These are phyloP conservation scores for Heliangelus exortis DNA, from an alignment of 2,797 vertebrate genomes.

Conservation along the genomic window DNA sequence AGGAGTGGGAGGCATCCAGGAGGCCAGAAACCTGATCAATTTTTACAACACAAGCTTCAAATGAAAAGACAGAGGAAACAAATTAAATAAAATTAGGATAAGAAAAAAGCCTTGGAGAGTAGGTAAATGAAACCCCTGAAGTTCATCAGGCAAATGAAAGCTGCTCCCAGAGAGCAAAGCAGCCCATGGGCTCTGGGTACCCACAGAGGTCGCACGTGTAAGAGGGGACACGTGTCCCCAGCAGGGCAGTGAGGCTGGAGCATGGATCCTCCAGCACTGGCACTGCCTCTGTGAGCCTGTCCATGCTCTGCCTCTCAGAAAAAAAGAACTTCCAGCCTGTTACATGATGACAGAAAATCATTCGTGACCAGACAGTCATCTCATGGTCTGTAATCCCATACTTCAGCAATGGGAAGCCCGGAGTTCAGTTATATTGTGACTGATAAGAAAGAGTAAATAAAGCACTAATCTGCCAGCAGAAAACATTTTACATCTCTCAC, in stretches of 20 bases:
- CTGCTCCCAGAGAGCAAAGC: not conserved
- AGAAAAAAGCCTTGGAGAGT: not conserved
- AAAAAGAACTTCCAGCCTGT: not conserved
- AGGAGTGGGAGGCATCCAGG: constrained; percentile 43
- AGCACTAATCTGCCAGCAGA: not conserved
- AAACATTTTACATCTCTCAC: not conserved
- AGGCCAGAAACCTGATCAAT: constrained; percentile 19
- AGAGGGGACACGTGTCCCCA: fast-evolving
- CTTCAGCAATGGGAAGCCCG: not conserved
- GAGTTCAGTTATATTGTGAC: not conserved
- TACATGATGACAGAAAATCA: not conserved
- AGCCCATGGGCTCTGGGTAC: not conserved
- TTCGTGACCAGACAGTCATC: not conserved
- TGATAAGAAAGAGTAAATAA: not conserved
- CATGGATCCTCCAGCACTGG: fast-evolving
- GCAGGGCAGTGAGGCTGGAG: not conserved
- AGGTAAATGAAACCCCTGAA: not conserved
- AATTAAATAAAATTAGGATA: not conserved
- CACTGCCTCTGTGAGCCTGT: fast-evolving
- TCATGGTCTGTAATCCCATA: not conserved
- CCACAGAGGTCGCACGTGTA: not conserved
- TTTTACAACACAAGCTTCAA: not conserved
- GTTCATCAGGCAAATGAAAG: not conserved
- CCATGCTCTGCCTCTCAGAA: not conserved
- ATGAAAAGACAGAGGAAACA: not conserved